Evolutionary conservation across 2,797 vertebrate species (phyloP).

Genomic region (Eospalax fontanierii): DNA sequence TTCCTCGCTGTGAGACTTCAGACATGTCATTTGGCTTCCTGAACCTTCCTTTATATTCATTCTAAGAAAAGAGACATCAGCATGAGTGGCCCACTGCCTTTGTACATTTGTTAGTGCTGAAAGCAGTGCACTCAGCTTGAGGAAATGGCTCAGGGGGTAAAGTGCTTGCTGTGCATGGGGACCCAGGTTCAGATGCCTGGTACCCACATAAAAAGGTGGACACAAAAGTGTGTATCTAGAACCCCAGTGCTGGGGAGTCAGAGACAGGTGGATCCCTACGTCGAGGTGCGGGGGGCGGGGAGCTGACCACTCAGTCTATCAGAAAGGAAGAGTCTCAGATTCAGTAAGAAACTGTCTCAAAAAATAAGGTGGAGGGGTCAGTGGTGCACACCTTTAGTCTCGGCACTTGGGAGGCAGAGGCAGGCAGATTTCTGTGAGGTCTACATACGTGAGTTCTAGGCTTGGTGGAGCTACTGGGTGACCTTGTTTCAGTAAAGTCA

Average conservation of each 20-base stretch:
- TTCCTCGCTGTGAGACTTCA: slow-evolving; percentile 4
- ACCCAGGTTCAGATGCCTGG: background rate
- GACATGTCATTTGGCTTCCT: background rate
- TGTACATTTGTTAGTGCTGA: background rate
- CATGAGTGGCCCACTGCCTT: background rate
- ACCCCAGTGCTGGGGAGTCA: background rate
- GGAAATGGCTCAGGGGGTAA: background rate
- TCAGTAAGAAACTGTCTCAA: background rate
- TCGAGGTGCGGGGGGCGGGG: no score
- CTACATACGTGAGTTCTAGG: no score
- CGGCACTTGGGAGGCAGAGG: no score
- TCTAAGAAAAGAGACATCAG: background rate
- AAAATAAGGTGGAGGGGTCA: background rate
- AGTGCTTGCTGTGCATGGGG: background rate
- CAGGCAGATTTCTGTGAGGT: no score
- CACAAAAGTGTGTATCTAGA: background rate
- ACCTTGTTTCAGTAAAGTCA: no score
- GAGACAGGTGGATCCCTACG: background rate
- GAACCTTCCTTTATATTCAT: background rate
- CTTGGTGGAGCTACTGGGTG: no score
- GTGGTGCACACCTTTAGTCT: no score
- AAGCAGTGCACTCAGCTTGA: background rate
- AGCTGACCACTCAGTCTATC: background rate
- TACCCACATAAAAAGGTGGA: background rate
- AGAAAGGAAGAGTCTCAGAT: background rate